Base-by-base conservation (phyloP, 2,888 invertebrate species). In the Temnothorax rugatulus region DNA sequence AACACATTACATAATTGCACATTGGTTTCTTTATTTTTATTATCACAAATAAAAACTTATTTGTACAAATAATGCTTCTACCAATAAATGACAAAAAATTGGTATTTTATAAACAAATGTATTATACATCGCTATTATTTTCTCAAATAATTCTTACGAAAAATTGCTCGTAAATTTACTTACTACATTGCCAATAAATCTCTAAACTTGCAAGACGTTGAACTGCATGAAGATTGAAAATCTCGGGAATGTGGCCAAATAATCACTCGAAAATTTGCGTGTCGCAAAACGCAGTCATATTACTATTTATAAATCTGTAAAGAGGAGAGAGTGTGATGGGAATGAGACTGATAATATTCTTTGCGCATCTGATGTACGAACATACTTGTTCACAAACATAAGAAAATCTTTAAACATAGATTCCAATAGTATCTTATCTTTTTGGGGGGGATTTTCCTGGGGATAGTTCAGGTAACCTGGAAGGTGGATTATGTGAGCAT, bases 231-330 rank as follows among this genome's bases (percentile, higher is more conserved):
- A 41, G 7, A 41, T 59, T 54, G 8, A 82, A 63, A 82, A 63
- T 68, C 85, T 76, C 69, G 75, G 89, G 85, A 89, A 54, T 69
- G 18, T 4, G 50, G 83, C 85, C 84, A 89, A 86, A 76, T 84
- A 68, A 69, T 66, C 77, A 79, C 34, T 13, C 21, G 52, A 57
- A 77, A 86, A 88, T 87, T 74, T 57, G 50, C 68, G 44, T 77
- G n/a, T 69, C 64, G 29, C 76, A 59, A 61, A 68, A 38, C 21
- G 47, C 47, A 66, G 63, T 84, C 54, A 83, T 74, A 52, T 44
- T 50, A 41, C 50, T 21, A 68, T 76, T 52, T 82, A 82, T 63
- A 44, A 50, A 52, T 44, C 38, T 50, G 34, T 66, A 41, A 41
- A 76, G 25, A 59, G 25, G 41, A 9, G 2, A 41, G 9, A 41